Conservation (phyloP, 2,888 invertebrate genomes). For the Brachyptera putata region DNA sequence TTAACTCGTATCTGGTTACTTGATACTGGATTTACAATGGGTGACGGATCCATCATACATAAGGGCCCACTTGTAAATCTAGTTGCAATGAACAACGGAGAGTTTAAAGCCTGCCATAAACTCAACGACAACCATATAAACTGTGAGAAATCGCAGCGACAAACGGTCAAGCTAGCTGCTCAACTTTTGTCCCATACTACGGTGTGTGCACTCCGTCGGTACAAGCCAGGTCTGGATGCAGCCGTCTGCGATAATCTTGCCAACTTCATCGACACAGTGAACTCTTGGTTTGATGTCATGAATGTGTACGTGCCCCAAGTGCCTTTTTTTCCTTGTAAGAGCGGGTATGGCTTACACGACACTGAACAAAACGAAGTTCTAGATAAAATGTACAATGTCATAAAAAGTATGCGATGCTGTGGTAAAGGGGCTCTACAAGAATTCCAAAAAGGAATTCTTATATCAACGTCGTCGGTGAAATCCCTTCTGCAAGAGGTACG, state of each 20-base stretch:
- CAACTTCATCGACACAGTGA: conserved; percentile 35
- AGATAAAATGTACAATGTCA: conserved; percentile 29
- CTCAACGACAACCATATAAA: conserved; percentile 33
- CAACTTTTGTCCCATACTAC: conserved; percentile 37
- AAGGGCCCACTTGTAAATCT: conserved; percentile 1
- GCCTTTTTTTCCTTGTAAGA: conserved; percentile 28
- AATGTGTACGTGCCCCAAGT: conserved; percentile 32
- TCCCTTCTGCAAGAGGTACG: conserved; percentile 26
- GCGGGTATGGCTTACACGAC: conserved; percentile 32
- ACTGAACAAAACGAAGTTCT: conserved; percentile 32
- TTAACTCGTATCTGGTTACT: conserved; percentile 25
- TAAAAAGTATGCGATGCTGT: conserved; percentile 33
- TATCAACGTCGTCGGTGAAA: conserved; percentile 33
- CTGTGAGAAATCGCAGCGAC: conserved; percentile 34
- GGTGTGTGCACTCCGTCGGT: conserved; percentile 35
- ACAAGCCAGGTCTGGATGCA: conserved; percentile 30
- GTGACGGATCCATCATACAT: conserved; percentile 8
- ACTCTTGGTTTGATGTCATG: conserved; percentile 38
- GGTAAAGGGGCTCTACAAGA: conserved; percentile 32
- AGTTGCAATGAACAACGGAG: conserved; percentile 1
- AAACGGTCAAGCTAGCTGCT: conserved; percentile 36
- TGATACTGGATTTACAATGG: conserved; percentile 25
- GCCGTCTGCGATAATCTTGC: conserved; percentile 28
- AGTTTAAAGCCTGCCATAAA: conserved; percentile 29
- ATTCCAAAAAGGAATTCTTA: conserved; percentile 35